Evolutionary conservation across 2,113 vertebrate genomes (phyloP).

Genomic region (Diadophis punctatus): DNA sequence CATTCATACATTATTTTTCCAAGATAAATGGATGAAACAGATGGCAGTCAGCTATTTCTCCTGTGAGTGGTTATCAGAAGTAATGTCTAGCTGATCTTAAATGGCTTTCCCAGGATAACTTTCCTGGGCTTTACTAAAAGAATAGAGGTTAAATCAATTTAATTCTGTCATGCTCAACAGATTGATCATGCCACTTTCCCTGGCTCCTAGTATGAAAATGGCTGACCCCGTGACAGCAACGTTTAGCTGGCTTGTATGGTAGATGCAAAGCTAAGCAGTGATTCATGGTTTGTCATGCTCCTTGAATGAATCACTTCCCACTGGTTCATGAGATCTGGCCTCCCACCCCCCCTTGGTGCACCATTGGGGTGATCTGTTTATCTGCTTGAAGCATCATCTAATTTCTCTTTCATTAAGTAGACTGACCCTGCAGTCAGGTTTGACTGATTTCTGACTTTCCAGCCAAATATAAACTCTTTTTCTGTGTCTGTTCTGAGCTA

Average conservation of each 20-base stretch:
- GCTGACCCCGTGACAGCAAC: background rate
- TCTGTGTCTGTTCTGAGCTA: conserved; percentile 24
- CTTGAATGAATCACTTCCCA: conserved; percentile 35
- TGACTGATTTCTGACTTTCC: conserved; percentile 1
- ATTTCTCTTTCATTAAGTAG: background rate
- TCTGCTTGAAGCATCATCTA: conserved; percentile 2
- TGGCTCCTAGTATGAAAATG: conserved; percentile 6
- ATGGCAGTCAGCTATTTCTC: background rate
- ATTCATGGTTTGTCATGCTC: conserved; percentile 36
- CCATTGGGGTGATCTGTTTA: background rate
- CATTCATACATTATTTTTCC: background rate
- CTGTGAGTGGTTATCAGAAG: background rate
- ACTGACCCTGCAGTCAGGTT: background rate
- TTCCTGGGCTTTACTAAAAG: conserved; percentile 11
- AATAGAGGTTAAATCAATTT: conserved; percentile 10
- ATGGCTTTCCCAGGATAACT: conserved; percentile 1
- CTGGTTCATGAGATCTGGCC: conserved; percentile 19
- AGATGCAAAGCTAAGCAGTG: conserved; percentile 19
- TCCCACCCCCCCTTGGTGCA: background rate
- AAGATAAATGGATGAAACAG: background rate
- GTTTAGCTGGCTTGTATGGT: conserved; percentile 3
- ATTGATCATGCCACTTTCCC: background rate
- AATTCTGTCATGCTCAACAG: background rate
- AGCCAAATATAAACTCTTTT: conserved; percentile 26
- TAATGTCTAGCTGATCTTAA: conserved; percentile 16